Evolutionary conservation across 2,888 invertebrate species (phyloP), one percentile per base, ranked within the genome.

Genomic region (Gymnoscelis rufifasciata): DNA sequence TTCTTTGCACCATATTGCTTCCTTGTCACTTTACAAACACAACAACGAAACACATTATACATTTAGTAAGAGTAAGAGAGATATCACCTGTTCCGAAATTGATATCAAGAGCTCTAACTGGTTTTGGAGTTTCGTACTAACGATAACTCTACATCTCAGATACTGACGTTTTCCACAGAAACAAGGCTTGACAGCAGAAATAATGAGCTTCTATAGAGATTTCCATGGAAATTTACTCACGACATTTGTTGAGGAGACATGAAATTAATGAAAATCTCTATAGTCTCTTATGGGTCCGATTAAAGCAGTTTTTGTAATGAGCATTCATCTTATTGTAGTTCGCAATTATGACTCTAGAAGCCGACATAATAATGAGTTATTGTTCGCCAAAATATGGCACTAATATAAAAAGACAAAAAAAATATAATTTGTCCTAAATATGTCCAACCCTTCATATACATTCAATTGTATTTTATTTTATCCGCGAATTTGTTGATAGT

Each of bases 241-340:
- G 39, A 35, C 36, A 46, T 40, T 36, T 40, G 1, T 40, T 40
- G n/a, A n/a, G n/a, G n/a, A n/a, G n/a, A 31, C n/a, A 15, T 14
- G 7, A n/a, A 13, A 5, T n/a, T n/a, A 13, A 30, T n/a, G 12
- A 35, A 39, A 3, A 15, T 2, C 31, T 28, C 27, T 38, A 26
- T 28, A 28, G 4, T 24, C 10, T 24, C 45, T 36, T 33, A 7
- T 5, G 30, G 33, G 35, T 23, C 35, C 19, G 35, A 19, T 3
- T 11, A 33, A 41, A 26, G 28, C 23, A 40, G 38, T 29, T 35
- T 38, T 27, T 27, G 19, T 10, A 39, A 45, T 50, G 50, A 46
- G 43, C 50, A 50, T 50, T 45, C 42, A 46, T 50, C 50, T 49
- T 29, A 36, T 7, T 14, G 45, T 45, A 45, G 39, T 42, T 33